Conservation (phyloP, 2,888 invertebrate species). For the Atherix ibis region DNA sequence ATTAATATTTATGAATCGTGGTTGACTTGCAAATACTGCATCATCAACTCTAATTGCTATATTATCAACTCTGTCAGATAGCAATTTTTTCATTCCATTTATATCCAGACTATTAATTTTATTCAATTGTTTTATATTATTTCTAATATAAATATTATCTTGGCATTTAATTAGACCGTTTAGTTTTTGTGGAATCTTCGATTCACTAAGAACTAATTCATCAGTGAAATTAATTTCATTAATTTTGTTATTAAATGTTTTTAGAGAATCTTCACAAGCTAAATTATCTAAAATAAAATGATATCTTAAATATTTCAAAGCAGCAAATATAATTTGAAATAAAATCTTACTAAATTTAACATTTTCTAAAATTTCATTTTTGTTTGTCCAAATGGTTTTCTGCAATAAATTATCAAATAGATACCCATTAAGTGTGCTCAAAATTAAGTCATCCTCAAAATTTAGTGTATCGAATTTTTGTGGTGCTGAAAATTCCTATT, state of each 20-base stretch:
- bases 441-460: constrained; percentile 15
- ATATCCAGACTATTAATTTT: constrained; percentile 20
- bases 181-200: constrained; percentile 16
- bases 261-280: no score
- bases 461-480: constrained; percentile 18
- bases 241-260: no score
- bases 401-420: constrained; percentile 30
- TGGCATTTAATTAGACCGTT: constrained; percentile 15
- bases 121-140: constrained; percentile 15
- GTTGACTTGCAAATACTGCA: constrained; percentile 30
- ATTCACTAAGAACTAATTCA: constrained; percentile 29
- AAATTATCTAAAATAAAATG: constrained; percentile 4
- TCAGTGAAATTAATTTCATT: no score
- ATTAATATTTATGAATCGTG: constrained; percentile 32
- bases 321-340: not conserved
- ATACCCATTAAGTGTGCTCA: constrained; percentile 31
- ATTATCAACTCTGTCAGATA: constrained; percentile 13
- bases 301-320: not conserved
- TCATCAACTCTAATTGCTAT: constrained; percentile 27
- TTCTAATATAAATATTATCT: constrained; percentile 14
- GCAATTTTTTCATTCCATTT: constrained; percentile 14
- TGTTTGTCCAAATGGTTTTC: constrained; percentile 36
- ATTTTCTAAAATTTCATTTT: constrained; percentile 31
- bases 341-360: constrained; percentile 29
- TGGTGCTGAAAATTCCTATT: constrained; percentile 19